Evolutionary conservation across 1,140 invertebrate species (phyloP).

Genomic region (Cyrtorhinus lividipennis): DNA sequence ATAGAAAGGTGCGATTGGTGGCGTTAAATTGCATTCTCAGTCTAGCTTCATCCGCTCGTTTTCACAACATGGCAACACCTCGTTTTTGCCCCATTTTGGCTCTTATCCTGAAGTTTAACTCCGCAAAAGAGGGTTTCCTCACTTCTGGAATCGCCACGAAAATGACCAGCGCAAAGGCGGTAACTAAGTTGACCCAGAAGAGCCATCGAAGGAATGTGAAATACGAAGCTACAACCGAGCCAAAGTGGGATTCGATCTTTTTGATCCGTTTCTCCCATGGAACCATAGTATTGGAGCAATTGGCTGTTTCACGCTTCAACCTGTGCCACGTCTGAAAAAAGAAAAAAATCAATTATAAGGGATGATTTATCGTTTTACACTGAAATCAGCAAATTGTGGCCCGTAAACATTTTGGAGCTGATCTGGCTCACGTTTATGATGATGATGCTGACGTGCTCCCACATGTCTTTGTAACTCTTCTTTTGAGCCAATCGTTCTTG

Average conservation of each 20-base stretch:
- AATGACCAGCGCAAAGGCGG: conserved; percentile 61
- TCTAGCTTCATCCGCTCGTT: too few species aligned
- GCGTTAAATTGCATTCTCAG: too few species aligned
- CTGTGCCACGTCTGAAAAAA: conserved; percentile 60
- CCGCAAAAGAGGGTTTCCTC: too few species aligned
- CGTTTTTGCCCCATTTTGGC: too few species aligned
- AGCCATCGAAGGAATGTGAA: conserved; percentile 95
- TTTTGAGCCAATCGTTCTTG: conserved; percentile 80
- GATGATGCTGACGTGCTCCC: conserved; percentile 64
- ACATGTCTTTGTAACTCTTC: conserved; percentile 65
- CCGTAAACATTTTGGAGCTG: too few species aligned
- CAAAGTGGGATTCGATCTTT: conserved; percentile 95
- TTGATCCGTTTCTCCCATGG: conserved; percentile 94
- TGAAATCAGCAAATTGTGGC: too few species aligned
- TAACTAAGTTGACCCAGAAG: conserved; percentile 89
- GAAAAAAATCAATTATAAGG: neutral
- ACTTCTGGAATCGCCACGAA: conserved; percentile 93
- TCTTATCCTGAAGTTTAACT: too few species aligned
- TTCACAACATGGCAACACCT: too few species aligned
- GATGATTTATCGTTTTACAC: too few species aligned
- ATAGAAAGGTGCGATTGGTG: too few species aligned
- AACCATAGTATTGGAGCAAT: conserved; percentile 68
- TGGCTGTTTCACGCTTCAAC: conserved; percentile 64
- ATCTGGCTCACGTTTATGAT: conserved; percentile 57
- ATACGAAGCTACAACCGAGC: conserved; percentile 93